Percentiles rank a stretch among this genome's conserved stretches.
These are phyloP conservation scores for Laticauda colubrina DNA, from an alignment of 2,113 vertebrate species.

Conservation along the genomic window DNA sequence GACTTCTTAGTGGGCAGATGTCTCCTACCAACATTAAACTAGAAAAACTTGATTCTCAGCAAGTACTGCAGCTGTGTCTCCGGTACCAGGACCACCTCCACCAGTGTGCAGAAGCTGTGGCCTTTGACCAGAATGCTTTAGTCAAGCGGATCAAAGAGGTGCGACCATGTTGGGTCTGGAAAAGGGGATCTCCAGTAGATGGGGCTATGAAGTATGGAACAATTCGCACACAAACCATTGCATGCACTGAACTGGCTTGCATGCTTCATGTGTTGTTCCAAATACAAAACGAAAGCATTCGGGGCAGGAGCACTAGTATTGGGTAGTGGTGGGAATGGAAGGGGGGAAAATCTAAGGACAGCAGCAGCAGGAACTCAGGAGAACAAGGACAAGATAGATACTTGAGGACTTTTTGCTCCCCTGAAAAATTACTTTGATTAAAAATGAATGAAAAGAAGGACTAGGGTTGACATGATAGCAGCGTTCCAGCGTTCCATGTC, in stretches of 20 bases:
- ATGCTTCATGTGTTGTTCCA: not conserved
- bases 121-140: conserved; percentile 96
- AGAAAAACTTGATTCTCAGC: conserved; percentile 87
- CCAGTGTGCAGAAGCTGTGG: conserved; percentile 93
- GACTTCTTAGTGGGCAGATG: conserved; percentile 91
- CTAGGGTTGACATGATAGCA: not conserved
- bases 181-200: too few relatives aligned
- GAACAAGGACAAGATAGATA: not conserved
- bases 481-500: too few relatives aligned
- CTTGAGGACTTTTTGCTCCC: not conserved
- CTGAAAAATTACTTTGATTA: not conserved
- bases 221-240: not conserved
- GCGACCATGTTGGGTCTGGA: fast-evolving
- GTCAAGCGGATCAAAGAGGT: conserved; percentile 98
- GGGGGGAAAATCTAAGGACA: not conserved
- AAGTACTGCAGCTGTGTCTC: conserved; percentile 91
- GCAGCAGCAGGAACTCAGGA: too few relatives aligned
- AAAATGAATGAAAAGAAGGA: too few relatives aligned
- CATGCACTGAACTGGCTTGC: not conserved
- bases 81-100: conserved; percentile 95
- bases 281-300: not conserved
- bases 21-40: conserved; percentile 83
- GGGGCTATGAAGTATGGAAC: not conserved
- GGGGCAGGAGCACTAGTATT: not conserved
- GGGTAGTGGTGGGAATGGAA: not conserved